These are phyloP conservation scores for Neelides sp. DNA, from an alignment of 1,140 invertebrate genomes.

Conservation along the genomic window DNA sequence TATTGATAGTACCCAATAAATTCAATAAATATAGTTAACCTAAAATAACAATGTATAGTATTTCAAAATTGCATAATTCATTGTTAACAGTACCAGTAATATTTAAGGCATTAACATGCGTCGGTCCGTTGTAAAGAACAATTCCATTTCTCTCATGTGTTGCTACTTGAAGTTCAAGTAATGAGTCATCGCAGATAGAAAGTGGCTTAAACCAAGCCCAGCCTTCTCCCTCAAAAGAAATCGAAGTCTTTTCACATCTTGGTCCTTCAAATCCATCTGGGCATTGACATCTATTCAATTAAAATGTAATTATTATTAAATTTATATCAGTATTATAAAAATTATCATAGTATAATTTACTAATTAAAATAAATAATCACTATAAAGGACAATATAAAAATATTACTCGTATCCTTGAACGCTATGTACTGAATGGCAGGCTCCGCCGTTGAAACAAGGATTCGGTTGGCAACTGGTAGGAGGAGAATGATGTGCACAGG, in stretches of 20 bases:
- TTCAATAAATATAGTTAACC: no score
- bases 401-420: conserved; percentile 13
- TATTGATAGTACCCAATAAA: no score
- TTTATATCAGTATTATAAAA: neutral
- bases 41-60: no score
- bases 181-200: conserved; percentile 57
- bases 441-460: conserved; percentile 39
- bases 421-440: conserved; percentile 32
- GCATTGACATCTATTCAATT: conserved; percentile 46
- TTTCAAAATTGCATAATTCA: no score
- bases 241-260: conserved; percentile 71
- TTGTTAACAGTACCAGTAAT: conserved; percentile 51
- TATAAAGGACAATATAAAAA: no score
- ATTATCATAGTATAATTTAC: neutral
- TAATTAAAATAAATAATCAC: conserved; percentile 1
- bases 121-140: conserved; percentile 82
- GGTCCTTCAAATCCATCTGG: conserved; percentile 62
- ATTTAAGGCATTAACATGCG: conserved; percentile 41
- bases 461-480: conserved; percentile 30
- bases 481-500: conserved; percentile 43
- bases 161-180: conserved; percentile 63
- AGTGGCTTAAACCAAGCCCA: conserved; percentile 79
- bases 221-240: conserved; percentile 73
- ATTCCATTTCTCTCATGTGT: conserved; percentile 60
- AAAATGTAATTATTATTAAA: no score